phyloP scores from a whole-genome alignment of 1,140 invertebrate species.

The Rhagoletis pomonella region DNA sequence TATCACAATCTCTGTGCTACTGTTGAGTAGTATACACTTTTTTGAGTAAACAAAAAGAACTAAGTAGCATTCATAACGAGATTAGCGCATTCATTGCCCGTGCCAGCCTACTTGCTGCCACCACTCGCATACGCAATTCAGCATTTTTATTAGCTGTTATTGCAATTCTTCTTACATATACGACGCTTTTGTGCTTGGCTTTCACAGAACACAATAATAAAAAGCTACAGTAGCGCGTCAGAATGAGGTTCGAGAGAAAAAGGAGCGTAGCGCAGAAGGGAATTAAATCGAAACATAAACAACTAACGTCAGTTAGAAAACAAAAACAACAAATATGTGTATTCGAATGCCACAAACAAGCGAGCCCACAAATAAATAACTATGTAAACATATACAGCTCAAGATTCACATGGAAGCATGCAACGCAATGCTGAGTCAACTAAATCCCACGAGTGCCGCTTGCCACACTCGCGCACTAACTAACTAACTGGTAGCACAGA shows the following conservation, averaged over 20 bases:
- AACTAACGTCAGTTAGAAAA: slow-evolving; percentile 29
- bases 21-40: not conserved
- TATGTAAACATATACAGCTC: not conserved
- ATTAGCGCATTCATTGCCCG: slow-evolving; percentile 23
- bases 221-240: not conserved
- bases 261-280: not conserved
- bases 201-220: not conserved
- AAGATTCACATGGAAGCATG: slow-evolving; percentile 37
- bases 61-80: slow-evolving; percentile 54
- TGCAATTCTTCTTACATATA: not conserved
- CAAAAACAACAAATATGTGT: not conserved
- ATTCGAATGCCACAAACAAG: too few relatives aligned
- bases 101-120: too few relatives aligned
- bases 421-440: slow-evolving; percentile 34
- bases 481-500: not conserved
- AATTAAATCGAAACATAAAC: slow-evolving; percentile 44
- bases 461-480: slow-evolving; percentile 29
- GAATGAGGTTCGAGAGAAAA: slow-evolving; percentile 19
- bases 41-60: slow-evolving; percentile 36
- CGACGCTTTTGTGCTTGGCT: not conserved
- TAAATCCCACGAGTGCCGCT: slow-evolving; percentile 38
- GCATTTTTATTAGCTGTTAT: slow-evolving; percentile 45
- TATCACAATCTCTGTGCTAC: not conserved
- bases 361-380: slow-evolving; percentile 27
- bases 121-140: slow-evolving; percentile 11